Percentiles rank a stretch among this genome's conserved stretches.
phyloP scores from a whole-genome alignment of 23 tunicate species.

The Diplosoma virens region DNA sequence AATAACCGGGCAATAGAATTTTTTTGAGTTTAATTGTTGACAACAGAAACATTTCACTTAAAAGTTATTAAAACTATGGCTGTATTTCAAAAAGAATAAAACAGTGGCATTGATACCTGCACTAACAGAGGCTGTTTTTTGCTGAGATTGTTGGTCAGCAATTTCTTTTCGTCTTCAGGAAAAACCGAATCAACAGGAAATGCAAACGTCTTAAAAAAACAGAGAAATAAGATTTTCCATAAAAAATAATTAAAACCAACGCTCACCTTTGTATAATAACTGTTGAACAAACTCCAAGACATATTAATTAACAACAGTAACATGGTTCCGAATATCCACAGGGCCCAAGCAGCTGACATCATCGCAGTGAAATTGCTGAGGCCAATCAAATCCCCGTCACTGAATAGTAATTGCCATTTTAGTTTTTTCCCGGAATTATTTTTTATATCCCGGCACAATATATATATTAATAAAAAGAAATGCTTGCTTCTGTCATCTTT shows the following conservation, averaged over 20 bases:
- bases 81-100: not conserved
- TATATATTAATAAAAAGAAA: too few species aligned
- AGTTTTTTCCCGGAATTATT: too few species aligned
- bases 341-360: constrained; percentile 41
- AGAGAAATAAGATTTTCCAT: not conserved
- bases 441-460: too few species aligned
- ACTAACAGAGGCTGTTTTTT: constrained; percentile 44
- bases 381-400: constrained; percentile 58
- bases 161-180: constrained; percentile 54
- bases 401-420: constrained; percentile 10
- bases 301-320: constrained; percentile 32
- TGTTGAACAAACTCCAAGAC: constrained; percentile 68
- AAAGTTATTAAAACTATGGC: not conserved
- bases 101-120: constrained; percentile 25
- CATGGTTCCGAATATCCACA: constrained; percentile 55
- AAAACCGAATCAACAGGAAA: constrained; percentile 68
- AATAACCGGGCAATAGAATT: not conserved
- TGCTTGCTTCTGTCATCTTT: too few species aligned
- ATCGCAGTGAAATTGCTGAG: constrained; percentile 20
- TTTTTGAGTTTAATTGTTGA: not conserved
- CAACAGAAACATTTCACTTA: not conserved
- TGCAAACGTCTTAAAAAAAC: constrained; percentile 13
- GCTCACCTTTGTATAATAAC: constrained; percentile 47
- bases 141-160: constrained; percentile 40
- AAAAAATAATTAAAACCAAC: not conserved